Evolutionary conservation across 2,888 invertebrate genomes (phyloP).

Genomic region (Erebia epiphron): DNA sequence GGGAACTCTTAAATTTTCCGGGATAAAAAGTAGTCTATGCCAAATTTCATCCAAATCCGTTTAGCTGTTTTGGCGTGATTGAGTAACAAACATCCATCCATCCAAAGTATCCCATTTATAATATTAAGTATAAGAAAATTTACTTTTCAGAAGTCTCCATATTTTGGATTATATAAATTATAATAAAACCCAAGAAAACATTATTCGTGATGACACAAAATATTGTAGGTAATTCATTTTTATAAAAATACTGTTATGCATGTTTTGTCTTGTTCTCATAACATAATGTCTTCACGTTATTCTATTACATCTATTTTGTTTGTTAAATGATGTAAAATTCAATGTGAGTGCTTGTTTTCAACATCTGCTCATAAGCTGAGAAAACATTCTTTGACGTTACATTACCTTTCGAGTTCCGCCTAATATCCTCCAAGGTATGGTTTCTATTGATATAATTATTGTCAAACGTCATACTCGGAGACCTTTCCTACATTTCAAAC

Average conservation of each 20-base stretch:
- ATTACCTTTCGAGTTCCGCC: constrained; percentile 63
- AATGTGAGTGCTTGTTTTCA: constrained; percentile 41
- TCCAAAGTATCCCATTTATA: no score
- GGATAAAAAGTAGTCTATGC: no score
- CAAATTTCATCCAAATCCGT: no score
- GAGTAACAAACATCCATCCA: no score
- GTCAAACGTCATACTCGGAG: constrained; percentile 68
- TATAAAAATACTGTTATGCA: background rate
- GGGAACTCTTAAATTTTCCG: no score
- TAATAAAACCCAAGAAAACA: no score
- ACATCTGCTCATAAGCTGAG: constrained; percentile 76
- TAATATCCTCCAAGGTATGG: constrained; percentile 68
- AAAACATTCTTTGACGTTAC: constrained; percentile 70
- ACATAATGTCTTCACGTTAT: background rate
- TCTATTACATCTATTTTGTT: constrained; percentile 17
- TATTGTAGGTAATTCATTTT: background rate
- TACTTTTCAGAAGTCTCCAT: no score
- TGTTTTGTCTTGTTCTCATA: background rate
- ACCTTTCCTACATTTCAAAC: constrained; percentile 47
- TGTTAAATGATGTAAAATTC: constrained; percentile 31
- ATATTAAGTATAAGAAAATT: no score
- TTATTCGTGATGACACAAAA: no score
- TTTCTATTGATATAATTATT: constrained; percentile 68
- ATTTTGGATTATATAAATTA: no score
- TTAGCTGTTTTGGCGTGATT: no score